A percentile compares a stretch with the other conserved stretches of the same genome.
Conservation (phyloP, 2,113 vertebrate genomes). For the Cryptotis parvus region DNA sequence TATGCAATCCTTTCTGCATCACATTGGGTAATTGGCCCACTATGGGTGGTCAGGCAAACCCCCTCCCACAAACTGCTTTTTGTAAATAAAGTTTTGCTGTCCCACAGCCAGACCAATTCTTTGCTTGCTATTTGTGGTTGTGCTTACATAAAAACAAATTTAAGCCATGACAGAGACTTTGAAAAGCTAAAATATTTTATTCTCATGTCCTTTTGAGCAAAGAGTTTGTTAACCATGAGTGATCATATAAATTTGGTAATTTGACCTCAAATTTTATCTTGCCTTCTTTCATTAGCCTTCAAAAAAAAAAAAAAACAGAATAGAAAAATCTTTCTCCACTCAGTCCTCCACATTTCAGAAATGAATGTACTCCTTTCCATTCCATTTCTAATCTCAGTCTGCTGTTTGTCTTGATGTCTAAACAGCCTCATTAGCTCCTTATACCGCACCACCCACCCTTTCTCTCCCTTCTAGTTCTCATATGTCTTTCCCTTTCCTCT, state of each 20-base stretch:
- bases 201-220: background rate
- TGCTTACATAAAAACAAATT: background rate
- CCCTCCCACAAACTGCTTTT: background rate
- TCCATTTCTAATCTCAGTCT: background rate
- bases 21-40: background rate
- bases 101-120: background rate
- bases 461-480: background rate
- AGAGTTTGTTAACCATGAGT: background rate
- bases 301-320: background rate
- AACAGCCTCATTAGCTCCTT: rapidly evolving
- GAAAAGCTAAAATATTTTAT: too few species aligned
- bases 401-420: background rate
- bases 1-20: background rate
- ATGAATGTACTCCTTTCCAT: background rate
- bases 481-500: background rate
- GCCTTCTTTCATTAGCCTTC: background rate
- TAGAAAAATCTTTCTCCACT: background rate
- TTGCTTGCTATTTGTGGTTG: background rate
- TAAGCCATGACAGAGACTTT: background rate
- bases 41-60: background rate
- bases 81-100: slow-evolving; percentile 36
- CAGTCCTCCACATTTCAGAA: background rate
- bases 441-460: background rate
- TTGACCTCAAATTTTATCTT: background rate
- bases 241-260: background rate